A percentile compares a stretch with the other conserved stretches of the same genome.
phyloP scores from a whole-genome alignment of 2,797 vertebrate species.

The Thripadectes ignobilis region DNA sequence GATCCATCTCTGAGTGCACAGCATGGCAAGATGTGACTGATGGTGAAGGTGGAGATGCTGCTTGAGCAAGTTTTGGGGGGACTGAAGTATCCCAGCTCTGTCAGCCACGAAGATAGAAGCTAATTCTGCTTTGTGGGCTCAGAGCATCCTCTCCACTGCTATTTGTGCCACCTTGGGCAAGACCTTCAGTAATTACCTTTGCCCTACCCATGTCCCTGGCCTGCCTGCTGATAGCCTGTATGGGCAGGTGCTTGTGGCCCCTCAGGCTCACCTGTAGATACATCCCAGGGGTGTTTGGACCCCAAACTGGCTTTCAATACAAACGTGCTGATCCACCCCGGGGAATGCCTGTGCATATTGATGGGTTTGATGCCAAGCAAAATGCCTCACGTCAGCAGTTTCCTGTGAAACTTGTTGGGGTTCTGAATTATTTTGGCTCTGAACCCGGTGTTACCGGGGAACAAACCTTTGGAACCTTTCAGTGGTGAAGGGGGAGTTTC shows the following conservation, averaged over 20 bases:
- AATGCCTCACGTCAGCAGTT: not conserved
- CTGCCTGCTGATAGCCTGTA: not conserved
- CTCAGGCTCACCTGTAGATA: not conserved
- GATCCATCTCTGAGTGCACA: not conserved
- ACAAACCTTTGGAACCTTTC: not conserved
- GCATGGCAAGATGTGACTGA: too few relatives aligned
- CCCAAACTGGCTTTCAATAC: not conserved
- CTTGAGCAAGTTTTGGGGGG: not conserved
- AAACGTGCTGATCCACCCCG: not conserved
- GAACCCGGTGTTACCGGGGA: not conserved
- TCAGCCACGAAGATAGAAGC: rapidly evolving
- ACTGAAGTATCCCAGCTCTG: not conserved
- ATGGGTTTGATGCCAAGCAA: not conserved
- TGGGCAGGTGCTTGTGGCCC: not conserved
- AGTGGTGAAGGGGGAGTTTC: not conserved
- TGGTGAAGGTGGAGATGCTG: not conserved
- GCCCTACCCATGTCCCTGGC: rapidly evolving
- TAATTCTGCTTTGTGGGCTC: not conserved
- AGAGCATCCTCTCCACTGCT: not conserved
- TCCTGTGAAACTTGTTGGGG: rapidly evolving
- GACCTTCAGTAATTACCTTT: not conserved
- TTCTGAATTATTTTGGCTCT: not conserved
- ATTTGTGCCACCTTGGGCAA: not conserved
- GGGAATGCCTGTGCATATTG: not conserved
- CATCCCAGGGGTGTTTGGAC: not conserved